Percentiles rank a stretch among this genome's conserved stretches.
phyloP scores from a whole-genome alignment of 1,140 invertebrate genomes.

The Drosophila bipectinata region DNA sequence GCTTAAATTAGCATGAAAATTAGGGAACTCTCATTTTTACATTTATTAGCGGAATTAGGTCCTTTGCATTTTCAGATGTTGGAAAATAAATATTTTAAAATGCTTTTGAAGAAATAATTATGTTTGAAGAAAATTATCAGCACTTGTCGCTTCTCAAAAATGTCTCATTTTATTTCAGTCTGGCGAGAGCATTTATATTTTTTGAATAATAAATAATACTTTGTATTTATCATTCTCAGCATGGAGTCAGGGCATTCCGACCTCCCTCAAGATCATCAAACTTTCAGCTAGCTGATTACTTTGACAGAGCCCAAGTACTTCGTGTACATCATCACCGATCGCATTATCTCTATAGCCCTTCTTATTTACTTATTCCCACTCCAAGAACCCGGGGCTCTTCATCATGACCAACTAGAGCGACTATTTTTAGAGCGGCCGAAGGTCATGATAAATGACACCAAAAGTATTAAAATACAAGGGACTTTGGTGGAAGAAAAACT shows the following conservation, averaged over 20 bases:
- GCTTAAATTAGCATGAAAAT: slow-evolving; percentile 28
- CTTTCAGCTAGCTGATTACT: slow-evolving; percentile 51
- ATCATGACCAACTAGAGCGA: slow-evolving; percentile 34
- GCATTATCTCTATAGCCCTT: slow-evolving; percentile 46
- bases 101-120: background rate
- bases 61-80: background rate
- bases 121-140: background rate
- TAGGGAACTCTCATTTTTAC: slow-evolving; percentile 9
- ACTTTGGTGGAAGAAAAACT: slow-evolving; percentile 18
- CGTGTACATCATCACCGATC: slow-evolving; percentile 52
- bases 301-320: slow-evolving; percentile 26
- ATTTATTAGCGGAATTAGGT: slow-evolving; percentile 3
- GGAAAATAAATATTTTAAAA: background rate
- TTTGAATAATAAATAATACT: slow-evolving; percentile 30
- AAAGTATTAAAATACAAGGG: slow-evolving; percentile 74
- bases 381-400: slow-evolving; percentile 20
- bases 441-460: slow-evolving; percentile 79
- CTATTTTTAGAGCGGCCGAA: slow-evolving; percentile 65
- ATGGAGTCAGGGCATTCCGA: slow-evolving; percentile 1
- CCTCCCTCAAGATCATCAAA: slow-evolving; percentile 42
- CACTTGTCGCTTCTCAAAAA: background rate
- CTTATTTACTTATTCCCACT: slow-evolving; percentile 34
- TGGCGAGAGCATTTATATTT: slow-evolving; percentile 7
- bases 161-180: background rate
- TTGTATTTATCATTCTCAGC: slow-evolving; percentile 1